Conservation (phyloP, 2,797 vertebrate genomes). For the Saxicola maurus region DNA sequence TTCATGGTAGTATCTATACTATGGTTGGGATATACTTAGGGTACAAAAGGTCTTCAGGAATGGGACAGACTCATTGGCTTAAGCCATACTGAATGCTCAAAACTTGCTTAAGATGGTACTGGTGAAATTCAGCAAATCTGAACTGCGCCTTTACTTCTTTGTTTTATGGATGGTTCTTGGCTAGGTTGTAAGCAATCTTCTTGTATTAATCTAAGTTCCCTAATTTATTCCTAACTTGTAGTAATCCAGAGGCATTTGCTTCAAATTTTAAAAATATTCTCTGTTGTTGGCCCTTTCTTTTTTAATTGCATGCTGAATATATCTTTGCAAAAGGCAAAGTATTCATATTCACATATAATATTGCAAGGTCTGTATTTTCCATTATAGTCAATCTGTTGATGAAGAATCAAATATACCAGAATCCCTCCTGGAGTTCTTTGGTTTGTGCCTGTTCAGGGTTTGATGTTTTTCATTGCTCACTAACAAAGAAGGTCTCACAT, state of each 20-base stretch:
- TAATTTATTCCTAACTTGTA: not conserved
- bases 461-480: not conserved
- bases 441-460: not conserved
- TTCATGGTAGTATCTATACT: not conserved
- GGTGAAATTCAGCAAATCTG: not conserved
- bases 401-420: not conserved
- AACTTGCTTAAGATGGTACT: not conserved
- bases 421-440: not conserved
- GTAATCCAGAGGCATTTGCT: not conserved
- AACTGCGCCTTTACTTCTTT: not conserved
- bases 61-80: not conserved
- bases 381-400: not conserved
- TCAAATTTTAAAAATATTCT: not conserved
- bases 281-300: not conserved
- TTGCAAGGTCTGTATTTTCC: not conserved
- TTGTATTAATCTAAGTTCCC: not conserved
- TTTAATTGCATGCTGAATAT: not conserved
- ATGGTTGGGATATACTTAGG: not conserved
- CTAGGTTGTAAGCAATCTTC: not conserved
- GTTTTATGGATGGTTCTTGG: not conserved
- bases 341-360: not conserved
- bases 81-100: not conserved
- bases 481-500: not conserved
- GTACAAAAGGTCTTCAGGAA: not conserved
- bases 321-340: not conserved